Percentiles rank a stretch among this genome's conserved stretches.
These are phyloP conservation scores for Cephus nigrinus DNA, from an alignment of 2,888 invertebrate genomes.

Conservation along the genomic window DNA sequence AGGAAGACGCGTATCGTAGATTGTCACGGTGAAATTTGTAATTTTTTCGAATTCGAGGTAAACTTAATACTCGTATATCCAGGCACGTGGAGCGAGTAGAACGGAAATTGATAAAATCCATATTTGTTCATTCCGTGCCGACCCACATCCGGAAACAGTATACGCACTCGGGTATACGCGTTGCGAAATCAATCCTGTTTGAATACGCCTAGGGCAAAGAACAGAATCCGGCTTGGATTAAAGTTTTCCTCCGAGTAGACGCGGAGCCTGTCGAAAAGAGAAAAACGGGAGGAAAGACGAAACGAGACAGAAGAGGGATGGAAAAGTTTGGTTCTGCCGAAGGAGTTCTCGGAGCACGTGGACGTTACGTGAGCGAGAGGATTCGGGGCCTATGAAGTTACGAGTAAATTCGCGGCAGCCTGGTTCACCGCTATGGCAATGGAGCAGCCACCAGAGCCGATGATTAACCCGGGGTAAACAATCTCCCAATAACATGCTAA, in stretches of 20 bases:
- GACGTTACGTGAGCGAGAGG: background rate
- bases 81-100: background rate
- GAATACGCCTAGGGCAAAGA: background rate
- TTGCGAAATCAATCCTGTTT: background rate
- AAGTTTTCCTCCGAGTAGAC: background rate
- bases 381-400: background rate
- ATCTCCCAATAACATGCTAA: constrained; percentile 62
- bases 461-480: constrained; percentile 61
- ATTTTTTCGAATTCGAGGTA: background rate
- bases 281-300: background rate
- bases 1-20: background rate
- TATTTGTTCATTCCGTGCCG: background rate
- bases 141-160: background rate
- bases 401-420: background rate
- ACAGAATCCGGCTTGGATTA: background rate
- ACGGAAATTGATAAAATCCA: background rate
- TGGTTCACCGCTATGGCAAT: constrained; percentile 13
- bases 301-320: background rate
- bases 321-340: background rate
- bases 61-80: background rate
- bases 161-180: background rate
- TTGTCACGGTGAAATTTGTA: background rate
- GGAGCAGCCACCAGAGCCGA: constrained; percentile 27
- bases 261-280: background rate
- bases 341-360: background rate